These are phyloP conservation scores for Philhelius pedissequus DNA, from an alignment of 2,888 invertebrate genomes.

Conservation along the genomic window DNA sequence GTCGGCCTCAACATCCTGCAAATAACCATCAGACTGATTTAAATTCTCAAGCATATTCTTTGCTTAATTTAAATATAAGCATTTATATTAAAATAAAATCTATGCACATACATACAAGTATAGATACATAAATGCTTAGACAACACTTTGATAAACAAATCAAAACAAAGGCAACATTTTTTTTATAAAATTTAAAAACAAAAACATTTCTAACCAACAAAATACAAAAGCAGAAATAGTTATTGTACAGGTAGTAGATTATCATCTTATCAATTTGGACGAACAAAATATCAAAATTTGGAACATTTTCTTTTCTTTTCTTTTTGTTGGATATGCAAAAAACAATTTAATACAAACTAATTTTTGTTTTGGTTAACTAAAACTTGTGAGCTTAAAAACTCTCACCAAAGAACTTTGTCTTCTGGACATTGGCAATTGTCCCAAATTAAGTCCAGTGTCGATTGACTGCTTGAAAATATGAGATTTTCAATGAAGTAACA, in stretches of 20 bases:
- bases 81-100: neutral
- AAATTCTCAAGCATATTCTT: constrained; percentile 70
- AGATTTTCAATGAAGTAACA: constrained; percentile 57
- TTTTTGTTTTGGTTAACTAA: neutral
- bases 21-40: constrained; percentile 76
- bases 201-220: constrained; percentile 19
- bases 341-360: constrained; percentile 32
- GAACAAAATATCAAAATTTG: constrained; percentile 26
- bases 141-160: neutral
- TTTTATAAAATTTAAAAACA: neutral
- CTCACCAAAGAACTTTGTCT: constrained; percentile 76
- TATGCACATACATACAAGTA: constrained; percentile 27
- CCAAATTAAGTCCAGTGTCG: constrained; percentile 76
- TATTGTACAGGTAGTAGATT: neutral
- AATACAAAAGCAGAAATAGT: constrained; percentile 26
- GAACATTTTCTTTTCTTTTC: constrained; percentile 3
- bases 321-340: constrained; percentile 7
- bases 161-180: constrained; percentile 3
- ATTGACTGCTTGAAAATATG: constrained; percentile 73
- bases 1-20: constrained; percentile 76
- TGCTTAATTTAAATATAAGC: neutral
- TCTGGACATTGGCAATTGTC: constrained; percentile 75
- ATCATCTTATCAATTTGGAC: neutral
- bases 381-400: constrained; percentile 61
- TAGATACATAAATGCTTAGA: neutral